Conservation (phyloP, 2,888 invertebrate species). For the Tiliacea citrago region DNA sequence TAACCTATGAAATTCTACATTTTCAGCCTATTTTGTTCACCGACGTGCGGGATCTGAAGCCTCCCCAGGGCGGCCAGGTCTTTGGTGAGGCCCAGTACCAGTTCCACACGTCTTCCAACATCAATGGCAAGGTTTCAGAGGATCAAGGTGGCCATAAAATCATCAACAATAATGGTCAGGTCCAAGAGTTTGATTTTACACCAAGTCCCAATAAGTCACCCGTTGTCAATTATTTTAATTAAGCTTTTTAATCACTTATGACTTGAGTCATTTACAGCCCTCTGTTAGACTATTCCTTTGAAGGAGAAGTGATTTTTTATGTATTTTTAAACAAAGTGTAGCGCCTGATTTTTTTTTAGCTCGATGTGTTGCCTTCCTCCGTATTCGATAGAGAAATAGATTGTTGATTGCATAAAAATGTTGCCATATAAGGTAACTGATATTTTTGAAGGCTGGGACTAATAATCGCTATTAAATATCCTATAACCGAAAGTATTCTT, state of each 20-base stretch:
- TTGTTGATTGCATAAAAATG: not conserved
- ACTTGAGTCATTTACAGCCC: not conserved
- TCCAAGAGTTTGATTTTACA: slow-evolving; percentile 47
- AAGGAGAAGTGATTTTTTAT: not conserved
- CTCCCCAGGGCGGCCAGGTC: slow-evolving; percentile 46
- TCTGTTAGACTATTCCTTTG: not conserved
- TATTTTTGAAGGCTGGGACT: not conserved
- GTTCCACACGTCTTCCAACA: slow-evolving; percentile 36
- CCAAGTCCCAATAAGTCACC: slow-evolving; percentile 11
- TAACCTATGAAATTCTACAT: not conserved
- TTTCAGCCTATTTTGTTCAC: slow-evolving; percentile 20
- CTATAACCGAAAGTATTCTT: not conserved
- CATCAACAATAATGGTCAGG: slow-evolving; percentile 47
- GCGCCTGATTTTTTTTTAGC: slow-evolving; percentile 8
- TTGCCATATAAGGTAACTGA: slow-evolving; percentile 18
- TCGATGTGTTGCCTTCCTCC: not conserved
- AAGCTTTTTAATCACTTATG: not conserved
- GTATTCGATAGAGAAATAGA: not conserved
- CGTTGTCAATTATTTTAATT: slow-evolving; percentile 2
- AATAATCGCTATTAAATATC: not conserved
- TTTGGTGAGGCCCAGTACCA: slow-evolving; percentile 46
- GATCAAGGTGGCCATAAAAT: slow-evolving; percentile 47
- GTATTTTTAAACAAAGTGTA: not conserved
- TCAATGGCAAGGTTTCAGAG: slow-evolving; percentile 44
- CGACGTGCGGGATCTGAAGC: slow-evolving; percentile 40